These are phyloP conservation scores for Amphipyra berbera DNA, from an alignment of 2,888 invertebrate species.

Conservation along the genomic window DNA sequence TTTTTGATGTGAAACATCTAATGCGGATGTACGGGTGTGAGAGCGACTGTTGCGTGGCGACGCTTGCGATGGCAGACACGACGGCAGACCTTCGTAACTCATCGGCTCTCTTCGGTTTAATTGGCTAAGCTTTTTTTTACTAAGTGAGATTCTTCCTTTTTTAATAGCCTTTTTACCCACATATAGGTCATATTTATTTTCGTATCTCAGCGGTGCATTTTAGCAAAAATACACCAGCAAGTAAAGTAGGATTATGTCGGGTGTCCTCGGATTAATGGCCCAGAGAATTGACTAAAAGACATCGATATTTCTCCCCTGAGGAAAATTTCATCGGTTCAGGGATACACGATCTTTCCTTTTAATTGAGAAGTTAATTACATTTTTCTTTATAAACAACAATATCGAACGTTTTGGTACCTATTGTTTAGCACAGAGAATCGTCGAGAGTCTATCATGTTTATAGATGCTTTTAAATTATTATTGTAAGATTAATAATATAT, in stretches of 20 bases:
- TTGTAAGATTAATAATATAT: neutral
- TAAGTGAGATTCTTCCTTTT: no score
- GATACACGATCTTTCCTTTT: conserved; percentile 48
- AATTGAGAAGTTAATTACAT: conserved; percentile 48
- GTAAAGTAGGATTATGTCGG: conserved; percentile 32
- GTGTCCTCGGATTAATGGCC: conserved; percentile 39
- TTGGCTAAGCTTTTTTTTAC: no score
- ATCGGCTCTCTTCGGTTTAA: no score
- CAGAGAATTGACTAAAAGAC: conserved; percentile 45
- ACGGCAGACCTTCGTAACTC: no score
- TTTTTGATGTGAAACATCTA: no score
- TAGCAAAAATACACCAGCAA: conserved; percentile 21
- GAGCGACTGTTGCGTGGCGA: no score
- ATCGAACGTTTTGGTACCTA: conserved; percentile 14
- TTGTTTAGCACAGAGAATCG: conserved; percentile 11
- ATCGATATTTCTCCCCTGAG: conserved; percentile 50
- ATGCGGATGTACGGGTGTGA: no score
- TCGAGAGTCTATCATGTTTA: neutral
- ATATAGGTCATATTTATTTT: no score
- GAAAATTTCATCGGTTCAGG: conserved; percentile 42
- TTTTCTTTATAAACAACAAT: conserved; percentile 29
- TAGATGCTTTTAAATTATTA: neutral
- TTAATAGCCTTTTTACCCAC: neutral
- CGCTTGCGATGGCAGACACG: no score
- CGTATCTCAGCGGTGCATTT: conserved; percentile 11